Evolutionary conservation across 2,888 invertebrate species (phyloP).

Genomic region (Chesias legatella): DNA sequence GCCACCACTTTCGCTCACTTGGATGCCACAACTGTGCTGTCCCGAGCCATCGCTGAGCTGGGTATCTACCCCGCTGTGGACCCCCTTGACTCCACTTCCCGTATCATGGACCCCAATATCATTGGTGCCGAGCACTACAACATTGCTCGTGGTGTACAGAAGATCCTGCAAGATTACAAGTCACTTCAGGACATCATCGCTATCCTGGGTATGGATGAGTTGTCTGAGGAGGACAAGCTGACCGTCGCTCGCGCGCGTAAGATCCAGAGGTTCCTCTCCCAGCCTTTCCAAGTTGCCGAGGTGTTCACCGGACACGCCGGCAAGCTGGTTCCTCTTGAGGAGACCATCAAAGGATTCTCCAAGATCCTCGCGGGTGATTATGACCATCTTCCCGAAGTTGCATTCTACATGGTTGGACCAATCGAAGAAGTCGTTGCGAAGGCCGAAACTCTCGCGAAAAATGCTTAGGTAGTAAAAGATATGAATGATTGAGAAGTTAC

Average conservation of each 20-base stretch:
- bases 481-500: slow-evolving; percentile 43
- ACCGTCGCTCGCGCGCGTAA: slow-evolving; percentile 96
- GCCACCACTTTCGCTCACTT: slow-evolving; percentile 98
- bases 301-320: slow-evolving; percentile 96
- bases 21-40: slow-evolving; percentile 97
- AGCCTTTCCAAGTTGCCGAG: slow-evolving; percentile 96
- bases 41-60: slow-evolving; percentile 95
- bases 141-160: slow-evolving; percentile 94
- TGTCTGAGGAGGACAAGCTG: slow-evolving; percentile 97
- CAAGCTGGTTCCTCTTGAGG: slow-evolving; percentile 91
- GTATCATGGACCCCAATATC: slow-evolving; percentile 96
- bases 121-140: slow-evolving; percentile 95
- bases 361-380: slow-evolving; percentile 90
- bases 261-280: slow-evolving; percentile 96
- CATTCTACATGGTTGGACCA: slow-evolving; percentile 97
- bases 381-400: slow-evolving; percentile 95
- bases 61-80: slow-evolving; percentile 97
- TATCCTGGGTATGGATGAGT: slow-evolving; percentile 91
- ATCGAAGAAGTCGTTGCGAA: slow-evolving; percentile 93
- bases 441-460: slow-evolving; percentile 87
- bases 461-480: slow-evolving; percentile 72
- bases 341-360: slow-evolving; percentile 94
- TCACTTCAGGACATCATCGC: slow-evolving; percentile 93
- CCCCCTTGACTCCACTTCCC: slow-evolving; percentile 95
- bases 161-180: slow-evolving; percentile 92